Base-by-base conservation (phyloP, 1,140 invertebrate genomes). In the Bombus sylvicola region DNA sequence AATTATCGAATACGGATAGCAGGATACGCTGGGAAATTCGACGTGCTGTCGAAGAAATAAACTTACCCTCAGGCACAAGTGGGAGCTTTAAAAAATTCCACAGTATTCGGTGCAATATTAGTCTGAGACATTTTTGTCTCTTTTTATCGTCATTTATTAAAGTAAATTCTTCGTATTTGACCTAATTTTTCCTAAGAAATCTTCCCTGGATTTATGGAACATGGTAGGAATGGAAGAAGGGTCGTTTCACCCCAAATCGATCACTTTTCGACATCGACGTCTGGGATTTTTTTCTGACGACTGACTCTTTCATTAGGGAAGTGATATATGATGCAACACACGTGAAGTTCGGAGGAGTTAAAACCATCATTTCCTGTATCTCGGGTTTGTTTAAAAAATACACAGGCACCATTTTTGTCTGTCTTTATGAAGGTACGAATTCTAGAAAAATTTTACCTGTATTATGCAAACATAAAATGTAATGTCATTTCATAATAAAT, bases 1-100 rank as follows among this genome's bases (percentile, higher is more conserved):
- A 78, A 72, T 85, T 85, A 85, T 85, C 25, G 43, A 57, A 25
- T 25, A 31, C 59, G 82, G 66, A 43, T 83, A 78, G 78, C 62
- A 62, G 34, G n/a, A 47, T 28, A 28, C 25, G 3, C 25, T 22
- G 57, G 53, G 9, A 34, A 28, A 72, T 8, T 76, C 25, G 34
- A 37, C 3, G n/a, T 10, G 39, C 28, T n/a, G 18, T 18, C 6
- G 28, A 39, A 10, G 78, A 47, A 71, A 81, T 43, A 43, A 62
- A 59, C 39, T 28, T 28, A 3, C 31, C 81, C 57, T 5, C 15
- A 2, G 31, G 47, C 39, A n/a, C 31, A 47, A 13, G 22, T 0
- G 34, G 69, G 1, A 34, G 57, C 9, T 62, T 41, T 28, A 62
- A 39, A 77, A 59, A 77, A 59, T 77, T 47, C 53, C 9, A 13